Percentiles rank a stretch among this genome's conserved stretches.
These are phyloP conservation scores for Drosophila kohkoa DNA, from an alignment of 1,140 invertebrate genomes.

Conservation along the genomic window DNA sequence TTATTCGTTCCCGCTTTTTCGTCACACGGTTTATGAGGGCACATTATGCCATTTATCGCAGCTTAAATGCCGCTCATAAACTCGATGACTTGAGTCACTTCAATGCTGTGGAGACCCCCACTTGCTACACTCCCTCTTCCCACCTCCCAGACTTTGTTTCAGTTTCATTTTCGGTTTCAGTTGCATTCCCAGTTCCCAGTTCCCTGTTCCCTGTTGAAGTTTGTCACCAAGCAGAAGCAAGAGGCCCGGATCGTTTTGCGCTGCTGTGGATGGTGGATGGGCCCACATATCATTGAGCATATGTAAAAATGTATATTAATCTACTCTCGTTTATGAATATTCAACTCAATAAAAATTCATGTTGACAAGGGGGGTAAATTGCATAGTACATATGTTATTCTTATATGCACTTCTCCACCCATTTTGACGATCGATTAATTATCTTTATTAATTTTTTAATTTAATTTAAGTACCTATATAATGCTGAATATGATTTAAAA, in stretches of 20 bases:
- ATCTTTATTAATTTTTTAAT: not conserved
- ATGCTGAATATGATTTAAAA: no score
- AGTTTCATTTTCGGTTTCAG: not conserved
- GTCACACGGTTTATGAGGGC: constrained; percentile 76
- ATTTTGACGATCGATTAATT: constrained; percentile 53
- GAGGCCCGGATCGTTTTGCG: constrained; percentile 20
- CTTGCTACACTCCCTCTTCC: not conserved
- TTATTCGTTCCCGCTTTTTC: constrained; percentile 25
- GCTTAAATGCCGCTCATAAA: constrained; percentile 78
- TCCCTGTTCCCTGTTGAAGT: not conserved
- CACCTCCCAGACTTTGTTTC: not conserved
- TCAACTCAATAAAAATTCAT: constrained; percentile 39
- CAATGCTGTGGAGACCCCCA: constrained; percentile 7
- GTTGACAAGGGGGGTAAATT: not conserved
- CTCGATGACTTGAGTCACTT: constrained; percentile 51
- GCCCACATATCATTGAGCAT: constrained; percentile 26
- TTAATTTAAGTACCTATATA: no score
- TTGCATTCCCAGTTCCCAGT: not conserved
- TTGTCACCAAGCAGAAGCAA: constrained; percentile 14
- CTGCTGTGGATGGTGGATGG: not conserved
- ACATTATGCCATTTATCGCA: constrained; percentile 81
- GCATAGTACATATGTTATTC: constrained; percentile 1
- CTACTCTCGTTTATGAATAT: constrained; percentile 47
- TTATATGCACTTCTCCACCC: not conserved
- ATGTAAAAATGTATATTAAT: constrained; percentile 12